phyloP scores from a whole-genome alignment of 2,113 vertebrate species.

The Opisthocomus hoazin region DNA sequence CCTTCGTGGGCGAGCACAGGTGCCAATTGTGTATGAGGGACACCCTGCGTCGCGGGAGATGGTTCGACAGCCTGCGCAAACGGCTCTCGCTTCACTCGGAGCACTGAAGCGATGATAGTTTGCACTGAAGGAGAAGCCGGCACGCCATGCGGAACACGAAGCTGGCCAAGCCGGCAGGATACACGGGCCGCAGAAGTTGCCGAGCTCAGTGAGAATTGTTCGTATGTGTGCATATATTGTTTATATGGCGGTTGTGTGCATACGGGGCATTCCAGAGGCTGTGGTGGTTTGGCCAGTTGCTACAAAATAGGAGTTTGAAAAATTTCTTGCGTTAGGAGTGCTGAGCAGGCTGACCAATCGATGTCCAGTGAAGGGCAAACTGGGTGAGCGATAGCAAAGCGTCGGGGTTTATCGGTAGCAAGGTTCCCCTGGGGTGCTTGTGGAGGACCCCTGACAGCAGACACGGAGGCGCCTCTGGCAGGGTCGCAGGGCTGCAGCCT shows the following conservation, averaged over 20 bases:
- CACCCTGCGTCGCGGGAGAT: fast-evolving
- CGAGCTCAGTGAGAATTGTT: neutral
- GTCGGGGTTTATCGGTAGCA: neutral
- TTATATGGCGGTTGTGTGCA: neutral
- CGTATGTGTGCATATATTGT: fast-evolving
- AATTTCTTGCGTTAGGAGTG: neutral
- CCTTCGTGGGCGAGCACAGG: neutral
- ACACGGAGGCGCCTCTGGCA: neutral
- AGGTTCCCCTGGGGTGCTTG: neutral
- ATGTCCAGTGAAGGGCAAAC: no score
- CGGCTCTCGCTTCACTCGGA: neutral
- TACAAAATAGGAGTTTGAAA: neutral
- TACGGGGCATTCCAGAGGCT: neutral
- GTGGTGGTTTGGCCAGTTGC: neutral
- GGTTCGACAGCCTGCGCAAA: neutral
- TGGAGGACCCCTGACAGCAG: neutral
- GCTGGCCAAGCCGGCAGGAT: neutral
- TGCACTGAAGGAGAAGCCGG: neutral
- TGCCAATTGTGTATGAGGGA: neutral
- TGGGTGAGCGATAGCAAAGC: neutral
- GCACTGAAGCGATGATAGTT: neutral
- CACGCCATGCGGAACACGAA: fast-evolving
- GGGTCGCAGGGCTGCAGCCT: neutral
- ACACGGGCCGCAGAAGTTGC: no score
- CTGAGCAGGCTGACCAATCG: neutral